Evolutionary conservation across 2,888 invertebrate species (phyloP), one percentile per base, ranked within the genome.

Genomic region (Campoplex capitator): DNA sequence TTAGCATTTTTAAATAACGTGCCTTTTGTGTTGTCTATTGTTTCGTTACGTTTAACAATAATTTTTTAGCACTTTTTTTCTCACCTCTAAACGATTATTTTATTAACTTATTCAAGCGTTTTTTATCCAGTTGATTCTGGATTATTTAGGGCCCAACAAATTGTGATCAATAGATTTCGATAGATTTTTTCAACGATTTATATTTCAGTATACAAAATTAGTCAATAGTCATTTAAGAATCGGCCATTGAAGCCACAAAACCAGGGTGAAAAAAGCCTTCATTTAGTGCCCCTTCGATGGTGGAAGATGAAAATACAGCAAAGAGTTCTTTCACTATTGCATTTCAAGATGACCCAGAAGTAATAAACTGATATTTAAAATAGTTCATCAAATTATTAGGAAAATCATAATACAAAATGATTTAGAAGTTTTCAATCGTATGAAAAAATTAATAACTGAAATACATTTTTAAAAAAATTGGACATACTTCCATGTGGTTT

Each of bases 1-100:
- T 77, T 7, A 0, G 35, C 8, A 35, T 42, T 68, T 70, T 32
- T 23, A 6, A 32, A 42, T 78, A 56, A 54, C 42, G 54, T 78
- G 78, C 68, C 78, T 68, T 74, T 77, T 51, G 48, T 56, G 45
- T 78, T 78, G 54, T 28, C 23, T 38, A 54, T 45, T 51, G 13
- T 77, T 23, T 48, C 16, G 13, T 77, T 48, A n/a, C 16, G 32
- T 65, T 77, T 23, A 23, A n/a, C 13, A 23, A 32, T 18, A 13
- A 56, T 13, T 38, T 56, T 74, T 56, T 13, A 38, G 11, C 45
- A 11, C 11, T 45, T 45, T 9, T 9, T 48, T 7, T n/a, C 71
- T 28, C 28, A 45, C 51, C 16, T 16, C 11, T 38, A 3, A 38
- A 38, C 38, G 38, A 13, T 32, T 62, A 32, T 62, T 16, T 8